These are phyloP conservation scores for Mesopsocus fuscifrons DNA, from an alignment of 2,888 invertebrate genomes.

Conservation along the genomic window DNA sequence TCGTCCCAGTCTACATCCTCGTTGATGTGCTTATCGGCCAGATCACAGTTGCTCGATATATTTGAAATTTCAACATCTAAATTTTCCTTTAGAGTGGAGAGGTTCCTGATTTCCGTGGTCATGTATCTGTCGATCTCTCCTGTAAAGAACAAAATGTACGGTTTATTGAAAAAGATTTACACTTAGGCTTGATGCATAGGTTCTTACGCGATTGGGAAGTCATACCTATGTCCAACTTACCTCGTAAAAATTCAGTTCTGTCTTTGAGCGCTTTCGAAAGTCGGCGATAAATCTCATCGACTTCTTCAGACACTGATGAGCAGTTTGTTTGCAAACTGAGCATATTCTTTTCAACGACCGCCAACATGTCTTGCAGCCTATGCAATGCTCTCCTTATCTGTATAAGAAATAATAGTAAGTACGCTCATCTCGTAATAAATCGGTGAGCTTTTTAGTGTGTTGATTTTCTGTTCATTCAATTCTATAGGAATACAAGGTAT, in stretches of 20 bases:
- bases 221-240: too few relatives aligned
- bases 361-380: slow-evolving; percentile 68
- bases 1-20: slow-evolving; percentile 84
- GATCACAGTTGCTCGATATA: slow-evolving; percentile 89
- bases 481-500: too few relatives aligned
- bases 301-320: slow-evolving; percentile 76
- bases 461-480: too few relatives aligned
- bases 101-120: slow-evolving; percentile 66
- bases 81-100: slow-evolving; percentile 78
- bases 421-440: too few relatives aligned
- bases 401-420: too few relatives aligned
- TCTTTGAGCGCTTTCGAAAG: slow-evolving; percentile 78
- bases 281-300: slow-evolving; percentile 79
- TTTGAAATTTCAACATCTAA: slow-evolving; percentile 85
- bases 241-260: slow-evolving; percentile 66
- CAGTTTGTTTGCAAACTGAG: slow-evolving; percentile 76
- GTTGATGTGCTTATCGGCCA: slow-evolving; percentile 86
- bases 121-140: slow-evolving; percentile 82
- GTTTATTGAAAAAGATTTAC: too few relatives aligned
- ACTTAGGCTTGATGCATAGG: too few relatives aligned
- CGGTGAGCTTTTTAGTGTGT: too few relatives aligned
- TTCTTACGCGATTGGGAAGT: too few relatives aligned
- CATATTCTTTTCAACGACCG: slow-evolving; percentile 74
- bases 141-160: neutral
- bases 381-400: slow-evolving; percentile 66